Conservation (phyloP, 30 jellyfish, hydroid and myxozoan genomes). For the Sanderia malayensis region DNA sequence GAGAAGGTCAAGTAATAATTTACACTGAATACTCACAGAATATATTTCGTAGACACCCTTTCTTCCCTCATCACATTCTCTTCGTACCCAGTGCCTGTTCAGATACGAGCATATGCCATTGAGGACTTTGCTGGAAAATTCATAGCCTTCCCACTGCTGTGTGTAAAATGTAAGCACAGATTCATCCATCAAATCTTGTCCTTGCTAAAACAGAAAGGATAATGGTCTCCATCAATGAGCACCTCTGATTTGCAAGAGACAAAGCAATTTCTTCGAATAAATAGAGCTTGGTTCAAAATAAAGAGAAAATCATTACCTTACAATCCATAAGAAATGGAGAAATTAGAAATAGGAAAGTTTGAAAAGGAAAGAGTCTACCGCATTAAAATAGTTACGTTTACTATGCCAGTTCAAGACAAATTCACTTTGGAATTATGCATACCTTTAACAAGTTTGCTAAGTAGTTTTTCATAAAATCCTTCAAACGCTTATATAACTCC, state of each 20-base stretch:
- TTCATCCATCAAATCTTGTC: slow-evolving; percentile 96
- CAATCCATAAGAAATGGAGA: too few relatives aligned
- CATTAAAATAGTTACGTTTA: too few relatives aligned
- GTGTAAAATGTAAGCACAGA: slow-evolving; percentile 97
- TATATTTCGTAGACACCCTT: slow-evolving; percentile 88
- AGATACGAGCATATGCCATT: slow-evolving; percentile 95
- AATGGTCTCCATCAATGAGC: too few relatives aligned
- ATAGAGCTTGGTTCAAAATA: too few relatives aligned
- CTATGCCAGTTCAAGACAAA: too few relatives aligned
- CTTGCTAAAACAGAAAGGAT: slow-evolving; percentile 66
- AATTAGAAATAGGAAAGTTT: too few relatives aligned
- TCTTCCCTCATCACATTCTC: slow-evolving; percentile 99
- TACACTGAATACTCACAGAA: slow-evolving; percentile 80
- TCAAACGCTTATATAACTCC: slow-evolving; percentile 86
- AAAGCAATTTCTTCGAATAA: too few relatives aligned
- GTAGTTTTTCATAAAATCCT: slow-evolving; percentile 86
- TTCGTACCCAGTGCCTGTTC: slow-evolving; percentile 95
- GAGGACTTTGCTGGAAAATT: slow-evolving; percentile 93
- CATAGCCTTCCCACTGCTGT: slow-evolving; percentile 99
- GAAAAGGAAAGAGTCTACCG: too few relatives aligned
- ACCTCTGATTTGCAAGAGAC: too few relatives aligned
- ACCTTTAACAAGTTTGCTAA: slow-evolving; percentile 79
- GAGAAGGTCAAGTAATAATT: too few relatives aligned
- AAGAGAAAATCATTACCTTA: too few relatives aligned
- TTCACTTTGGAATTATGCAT: too few relatives aligned